Evolutionary conservation across 2,113 vertebrate genomes (phyloP).

Genomic region (Malaclemys terrapin): DNA sequence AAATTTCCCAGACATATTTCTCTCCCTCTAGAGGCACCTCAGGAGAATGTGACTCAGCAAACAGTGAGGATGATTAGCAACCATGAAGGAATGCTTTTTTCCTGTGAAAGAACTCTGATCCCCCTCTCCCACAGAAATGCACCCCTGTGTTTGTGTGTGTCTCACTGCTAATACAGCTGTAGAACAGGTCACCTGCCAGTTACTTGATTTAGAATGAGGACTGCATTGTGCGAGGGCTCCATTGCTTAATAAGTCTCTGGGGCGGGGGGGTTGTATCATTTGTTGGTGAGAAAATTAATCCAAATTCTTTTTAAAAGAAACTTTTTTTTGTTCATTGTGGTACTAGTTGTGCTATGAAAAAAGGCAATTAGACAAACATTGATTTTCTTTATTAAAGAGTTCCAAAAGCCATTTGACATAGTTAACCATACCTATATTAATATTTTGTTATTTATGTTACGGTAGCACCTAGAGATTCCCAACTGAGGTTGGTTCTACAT

Average conservation of each 20-base stretch:
- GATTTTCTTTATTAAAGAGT: background rate
- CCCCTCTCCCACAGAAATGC: background rate
- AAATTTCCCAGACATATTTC: conserved; percentile 13
- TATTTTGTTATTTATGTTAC: background rate
- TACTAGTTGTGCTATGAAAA: background rate
- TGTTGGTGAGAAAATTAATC: background rate
- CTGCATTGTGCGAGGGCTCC: background rate
- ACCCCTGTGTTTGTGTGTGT: fast-evolving
- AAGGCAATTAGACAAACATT: background rate
- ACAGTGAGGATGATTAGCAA: background rate
- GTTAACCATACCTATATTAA: background rate
- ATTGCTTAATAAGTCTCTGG: fast-evolving
- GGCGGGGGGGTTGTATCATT: background rate
- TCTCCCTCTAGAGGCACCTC: conserved; percentile 6
- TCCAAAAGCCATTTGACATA: background rate
- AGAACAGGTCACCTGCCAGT: background rate
- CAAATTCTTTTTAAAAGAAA: background rate
- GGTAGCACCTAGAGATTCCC: background rate
- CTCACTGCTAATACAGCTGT: background rate
- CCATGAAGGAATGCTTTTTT: background rate
- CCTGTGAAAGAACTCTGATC: background rate
- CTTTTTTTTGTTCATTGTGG: background rate
- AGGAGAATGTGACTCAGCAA: background rate
- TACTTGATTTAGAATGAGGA: background rate
- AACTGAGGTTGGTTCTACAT: background rate